Base-by-base conservation (phyloP, 37 sponge, comb jelly and placozoan genomes). In the Amphimedon queenslandica region DNA sequence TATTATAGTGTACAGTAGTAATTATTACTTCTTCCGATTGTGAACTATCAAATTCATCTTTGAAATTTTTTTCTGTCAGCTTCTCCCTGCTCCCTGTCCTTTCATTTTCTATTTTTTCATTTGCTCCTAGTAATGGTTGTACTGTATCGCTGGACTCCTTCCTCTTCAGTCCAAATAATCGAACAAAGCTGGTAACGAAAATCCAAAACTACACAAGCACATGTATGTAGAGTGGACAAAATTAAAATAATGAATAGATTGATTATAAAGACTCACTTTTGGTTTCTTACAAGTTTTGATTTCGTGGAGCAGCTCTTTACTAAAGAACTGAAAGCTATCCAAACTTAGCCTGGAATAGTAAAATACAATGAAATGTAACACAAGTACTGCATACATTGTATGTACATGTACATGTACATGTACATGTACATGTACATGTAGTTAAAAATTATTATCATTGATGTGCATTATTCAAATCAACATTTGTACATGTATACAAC, bases 341-440 rank as follows among this genome's bases (percentile, higher is more conserved):
- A 67, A 35, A 63, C 80, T 67, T 3, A 86, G 67, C 33, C 87
- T 86, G 33, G 6, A n/a, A n/a, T n/a, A n/a, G n/a, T n/a, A n/a
- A n/a, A n/a, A n/a, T n/a, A n/a, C n/a, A n/a, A n/a, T n/a, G n/a
- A n/a, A n/a, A n/a, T n/a, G n/a, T n/a, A n/a, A n/a, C n/a, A n/a
- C 3, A 13, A 47, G 13, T 47, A 47, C 13, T 47, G 53, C 13
- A 47, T 13, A 47, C 13, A 47, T 13, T 18, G 8, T 18, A 8
- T 18, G 53, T 47, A 47, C 53, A 47, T 47, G 13, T 13, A 47
- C 13, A 47, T 13, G 53, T 47, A 13, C 13, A 13, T 47, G 13
- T 47, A 47, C 13, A 47, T 47, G 53, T 47, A 47, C 53, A 47
- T 47, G 53, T 47, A 47, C 53, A 47, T 47, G 53, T 47, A 47